Evolutionary conservation across 2,113 vertebrate species (phyloP), one percentile per base, ranked within the genome.

Genomic region (Cheirogaleus medius): DNA sequence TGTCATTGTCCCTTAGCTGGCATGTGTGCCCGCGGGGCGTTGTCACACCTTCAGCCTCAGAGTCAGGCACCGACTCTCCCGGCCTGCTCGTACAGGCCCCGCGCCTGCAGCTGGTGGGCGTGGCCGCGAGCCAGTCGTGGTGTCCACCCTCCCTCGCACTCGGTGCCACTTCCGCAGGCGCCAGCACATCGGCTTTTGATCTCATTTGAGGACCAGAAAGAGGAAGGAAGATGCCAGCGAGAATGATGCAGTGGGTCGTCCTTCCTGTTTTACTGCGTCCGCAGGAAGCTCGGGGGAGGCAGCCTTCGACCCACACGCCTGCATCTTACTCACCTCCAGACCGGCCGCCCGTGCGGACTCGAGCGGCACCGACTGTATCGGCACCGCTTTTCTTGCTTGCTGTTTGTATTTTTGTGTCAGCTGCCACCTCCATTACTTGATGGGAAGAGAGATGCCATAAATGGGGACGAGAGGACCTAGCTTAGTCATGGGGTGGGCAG

Each of bases 231-330:
- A 58, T 8, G 21, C 56, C 37, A 20, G 21, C 20, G 20, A 88
- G 91, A 69, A 6, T 29, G 39, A 1, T 9, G 2, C 6, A 1
- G 58, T 74, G 37, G 32, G 60, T 20, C 3, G 1, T 32, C 14
- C 0, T 25, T 21, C 21, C 58, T 1, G 0, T 44, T 68, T 5
- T 42, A 32, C n/a, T 20, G 5, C 2, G 12, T 58, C 11, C 7
- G 13, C 44, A 3, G 56, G 64, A 27, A 69, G 49, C 49, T 52
- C 49, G 4, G 49, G 49, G 47, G 47, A 77, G 44, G 44, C 8
- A 14, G n/a, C n/a, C 90, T 63, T 11, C 2, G 37, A 20, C 71
- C 82, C 10, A 0, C 10, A 4, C 11, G 14, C 86, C 32, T 83
- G 68, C 5, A 2, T 21, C 52, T 71, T 60, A 47, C 47, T 10